These are phyloP conservation scores for Spea hammondii DNA, from an alignment of 2,797 vertebrate species.

Conservation along the genomic window DNA sequence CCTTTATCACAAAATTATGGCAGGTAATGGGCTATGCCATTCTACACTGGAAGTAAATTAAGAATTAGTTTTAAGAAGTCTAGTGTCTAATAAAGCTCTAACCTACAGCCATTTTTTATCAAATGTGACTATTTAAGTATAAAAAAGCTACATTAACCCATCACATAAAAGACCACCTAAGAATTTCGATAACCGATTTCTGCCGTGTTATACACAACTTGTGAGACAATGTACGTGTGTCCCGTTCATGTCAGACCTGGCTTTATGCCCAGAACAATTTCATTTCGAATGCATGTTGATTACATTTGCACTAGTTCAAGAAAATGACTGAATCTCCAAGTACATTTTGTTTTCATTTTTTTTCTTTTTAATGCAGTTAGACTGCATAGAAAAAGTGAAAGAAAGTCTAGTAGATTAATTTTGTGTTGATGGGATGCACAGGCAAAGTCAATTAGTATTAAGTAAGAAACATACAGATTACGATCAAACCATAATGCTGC, in stretches of 20 bases:
- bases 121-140: constrained; percentile 14
- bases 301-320: constrained; percentile 51
- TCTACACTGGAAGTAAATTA: background rate
- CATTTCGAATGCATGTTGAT: constrained; percentile 51
- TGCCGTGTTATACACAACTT: constrained; percentile 39
- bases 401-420: constrained; percentile 48
- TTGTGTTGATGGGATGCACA: constrained; percentile 43
- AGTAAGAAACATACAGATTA: constrained; percentile 50
- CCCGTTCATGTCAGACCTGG: constrained; percentile 50
- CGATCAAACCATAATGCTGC: constrained; percentile 46
- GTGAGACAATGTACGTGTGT: constrained; percentile 51
- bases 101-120: background rate
- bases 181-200: constrained; percentile 45
- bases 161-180: constrained; percentile 39
- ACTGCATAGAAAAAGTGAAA: constrained; percentile 30
- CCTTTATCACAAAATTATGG: no score
- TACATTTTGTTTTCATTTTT: constrained; percentile 31
- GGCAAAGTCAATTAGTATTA: constrained; percentile 52
- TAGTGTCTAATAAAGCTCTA: constrained; percentile 8
- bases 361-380: constrained; percentile 2
- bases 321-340: constrained; percentile 34
- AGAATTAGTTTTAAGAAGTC: constrained; percentile 18
- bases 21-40: no score
- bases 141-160: constrained; percentile 25
- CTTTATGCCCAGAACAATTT: constrained; percentile 52